Evolutionary conservation across 2,888 invertebrate genomes (phyloP).

Genomic region (Parochlus steinenii): DNA sequence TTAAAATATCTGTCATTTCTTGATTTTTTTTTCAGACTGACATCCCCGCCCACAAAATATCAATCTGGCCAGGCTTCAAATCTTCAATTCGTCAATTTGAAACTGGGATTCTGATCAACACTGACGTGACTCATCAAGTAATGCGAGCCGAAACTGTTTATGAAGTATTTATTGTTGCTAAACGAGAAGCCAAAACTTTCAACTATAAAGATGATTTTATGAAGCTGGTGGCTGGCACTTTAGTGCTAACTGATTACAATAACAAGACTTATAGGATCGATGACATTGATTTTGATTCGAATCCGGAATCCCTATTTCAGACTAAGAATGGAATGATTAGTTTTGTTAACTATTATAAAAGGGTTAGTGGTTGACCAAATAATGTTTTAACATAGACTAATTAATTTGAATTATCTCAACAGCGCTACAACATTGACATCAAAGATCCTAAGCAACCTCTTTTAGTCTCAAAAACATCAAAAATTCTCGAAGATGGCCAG

Average conservation of each 20-base stretch:
- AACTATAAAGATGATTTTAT: slow-evolving; percentile 36
- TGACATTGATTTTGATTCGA: slow-evolving; percentile 47
- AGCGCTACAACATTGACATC: slow-evolving; percentile 50
- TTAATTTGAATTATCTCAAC: too few relatives aligned
- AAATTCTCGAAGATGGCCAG: slow-evolving; percentile 55
- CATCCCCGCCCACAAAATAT: slow-evolving; percentile 43
- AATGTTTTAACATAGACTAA: too few relatives aligned
- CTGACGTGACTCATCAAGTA: slow-evolving; percentile 70
- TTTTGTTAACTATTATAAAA: slow-evolving; percentile 46
- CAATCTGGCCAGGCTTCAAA: slow-evolving; percentile 72
- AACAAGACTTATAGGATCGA: slow-evolving; percentile 45
- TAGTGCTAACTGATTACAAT: slow-evolving; percentile 61
- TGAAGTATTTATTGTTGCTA: slow-evolving; percentile 33
- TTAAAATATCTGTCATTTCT: slow-evolving; percentile 40
- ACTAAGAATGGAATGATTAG: slow-evolving; percentile 37
- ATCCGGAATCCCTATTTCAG: slow-evolving; percentile 42
- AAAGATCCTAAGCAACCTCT: slow-evolving; percentile 54
- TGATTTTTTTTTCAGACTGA: slow-evolving; percentile 44
- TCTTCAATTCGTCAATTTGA: slow-evolving; percentile 78
- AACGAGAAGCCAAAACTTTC: slow-evolving; percentile 27
- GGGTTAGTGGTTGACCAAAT: too few relatives aligned
- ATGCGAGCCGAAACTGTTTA: slow-evolving; percentile 60
- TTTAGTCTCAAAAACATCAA: slow-evolving; percentile 49
- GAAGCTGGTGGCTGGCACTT: slow-evolving; percentile 34
- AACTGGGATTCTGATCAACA: slow-evolving; percentile 52